Base-by-base conservation (phyloP, 2,888 invertebrate species). In the Xestia rhomboidea region DNA sequence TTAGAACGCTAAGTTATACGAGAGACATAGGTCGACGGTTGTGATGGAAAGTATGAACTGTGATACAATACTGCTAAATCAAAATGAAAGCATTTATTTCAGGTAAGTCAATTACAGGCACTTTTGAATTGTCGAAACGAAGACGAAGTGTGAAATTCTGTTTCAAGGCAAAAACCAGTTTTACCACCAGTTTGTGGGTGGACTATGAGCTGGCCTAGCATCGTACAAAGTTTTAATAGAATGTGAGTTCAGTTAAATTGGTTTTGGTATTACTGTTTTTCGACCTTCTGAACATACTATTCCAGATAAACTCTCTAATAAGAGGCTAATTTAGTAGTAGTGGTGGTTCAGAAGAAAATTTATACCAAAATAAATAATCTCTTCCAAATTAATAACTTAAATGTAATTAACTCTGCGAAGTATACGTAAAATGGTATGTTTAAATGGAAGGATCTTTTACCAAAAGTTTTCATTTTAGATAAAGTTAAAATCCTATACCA, bases 391-490 rank as follows among this genome's bases (percentile, higher is more conserved):
- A 54, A 51, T 4, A 54, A 18, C 46, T 46, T 46, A 6, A 46
- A 51, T 51, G 1, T 57, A 27, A 57, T 15, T 57, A 27, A 57
- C 57, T 57, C 6, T 27, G 11, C 27, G 15, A 27, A 57, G 18
- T 60, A 30, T 18, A 27, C 27, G 7, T 27, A 0, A 7, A 6
- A 18, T 1, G 27, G 18, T 30, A 60, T 8, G 18, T 30, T 60
- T 18, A 60, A 60, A 18, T 60, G 18, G 8, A 21, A 62, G 21
- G 10, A 62, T 62, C 10, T 62, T 60, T 30, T 11, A 34, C 10
- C 8, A 21, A 41, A 41, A 41, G 2, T 57, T 75, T 81, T 24
- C 34, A 66, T 78, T 82, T 78, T 11, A 75, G 66, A 66, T 79
- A 75, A 41, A 27, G 27, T 57, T 41, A n/a, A 57, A 57, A 76